A percentile compares a stretch with the other conserved stretches of the same genome.
phyloP scores from a whole-genome alignment of 2,888 invertebrate genomes.

The Melanargia galathea region DNA sequence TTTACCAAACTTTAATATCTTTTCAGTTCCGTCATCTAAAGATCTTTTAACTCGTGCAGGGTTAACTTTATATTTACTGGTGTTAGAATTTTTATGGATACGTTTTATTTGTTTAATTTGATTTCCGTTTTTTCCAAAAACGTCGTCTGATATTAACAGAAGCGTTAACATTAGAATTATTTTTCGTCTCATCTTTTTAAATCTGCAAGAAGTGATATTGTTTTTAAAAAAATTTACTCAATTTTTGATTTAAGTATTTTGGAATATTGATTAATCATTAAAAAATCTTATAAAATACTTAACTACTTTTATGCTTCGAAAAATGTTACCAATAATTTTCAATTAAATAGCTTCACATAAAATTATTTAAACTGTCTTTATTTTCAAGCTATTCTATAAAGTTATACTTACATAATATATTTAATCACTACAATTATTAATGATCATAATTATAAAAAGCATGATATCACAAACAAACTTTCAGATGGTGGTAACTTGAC shows the following conservation, averaged over 20 bases:
- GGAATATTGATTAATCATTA: not conserved
- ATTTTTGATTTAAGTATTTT: too few relatives aligned
- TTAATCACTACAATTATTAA: slow-evolving; percentile 37
- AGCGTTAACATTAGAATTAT: slow-evolving; percentile 53
- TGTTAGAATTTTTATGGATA: slow-evolving; percentile 45
- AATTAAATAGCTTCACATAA: not conserved
- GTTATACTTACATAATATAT: slow-evolving; percentile 35
- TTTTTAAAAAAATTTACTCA: not conserved
- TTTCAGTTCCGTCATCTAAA: slow-evolving; percentile 52
- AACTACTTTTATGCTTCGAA: too few relatives aligned
- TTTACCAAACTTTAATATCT: slow-evolving; percentile 42
- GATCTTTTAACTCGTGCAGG: slow-evolving; percentile 61
- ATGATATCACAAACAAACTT: slow-evolving; percentile 16
- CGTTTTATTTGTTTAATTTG: slow-evolving; percentile 53
- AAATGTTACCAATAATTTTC: too few relatives aligned
- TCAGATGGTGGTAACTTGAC: slow-evolving; percentile 29
- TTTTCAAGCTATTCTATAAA: not conserved
- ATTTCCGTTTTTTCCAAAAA: slow-evolving; percentile 56
- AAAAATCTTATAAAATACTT: too few relatives aligned
- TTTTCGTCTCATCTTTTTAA: slow-evolving; percentile 60
- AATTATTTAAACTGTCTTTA: not conserved
- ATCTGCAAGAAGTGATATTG: slow-evolving; percentile 50
- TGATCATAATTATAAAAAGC: slow-evolving; percentile 34
- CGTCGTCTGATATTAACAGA: slow-evolving; percentile 58
- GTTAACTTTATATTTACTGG: slow-evolving; percentile 49